These are phyloP conservation scores for Anhinga anhinga DNA, from an alignment of 2,113 vertebrate genomes.

Conservation along the genomic window DNA sequence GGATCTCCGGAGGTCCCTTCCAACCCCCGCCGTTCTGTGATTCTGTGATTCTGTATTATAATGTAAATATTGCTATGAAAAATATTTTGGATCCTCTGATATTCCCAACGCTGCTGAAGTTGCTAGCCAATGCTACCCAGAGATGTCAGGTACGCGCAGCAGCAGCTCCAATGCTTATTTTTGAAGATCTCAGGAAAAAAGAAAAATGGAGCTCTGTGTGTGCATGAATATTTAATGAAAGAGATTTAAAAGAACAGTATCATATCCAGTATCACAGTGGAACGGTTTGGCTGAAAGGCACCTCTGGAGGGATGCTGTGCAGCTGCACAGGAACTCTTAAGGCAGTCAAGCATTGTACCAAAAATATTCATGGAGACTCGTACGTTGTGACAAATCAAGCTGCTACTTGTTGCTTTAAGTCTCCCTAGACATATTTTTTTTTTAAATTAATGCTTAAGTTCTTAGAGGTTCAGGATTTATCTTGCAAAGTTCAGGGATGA, in stretches of 20 bases:
- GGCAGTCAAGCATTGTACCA: neutral
- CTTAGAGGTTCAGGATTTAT: neutral
- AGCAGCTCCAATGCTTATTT: neutral
- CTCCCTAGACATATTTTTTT: neutral
- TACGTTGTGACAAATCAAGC: neutral
- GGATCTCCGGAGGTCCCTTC: no score
- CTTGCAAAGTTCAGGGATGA: neutral
- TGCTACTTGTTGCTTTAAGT: neutral
- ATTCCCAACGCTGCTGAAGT: neutral
- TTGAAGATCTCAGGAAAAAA: neutral
- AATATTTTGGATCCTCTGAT: neutral
- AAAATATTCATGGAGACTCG: neutral
- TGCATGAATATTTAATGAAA: neutral
- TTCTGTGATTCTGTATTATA: no score
- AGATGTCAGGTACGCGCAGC: fast-evolving
- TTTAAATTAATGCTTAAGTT: neutral
- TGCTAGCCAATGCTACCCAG: neutral
- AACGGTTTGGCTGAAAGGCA: neutral
- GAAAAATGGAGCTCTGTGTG: neutral
- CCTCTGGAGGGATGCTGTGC: neutral
- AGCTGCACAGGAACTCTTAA: neutral
- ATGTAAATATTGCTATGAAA: neutral
- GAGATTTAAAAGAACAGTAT: neutral
- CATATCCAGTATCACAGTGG: neutral
- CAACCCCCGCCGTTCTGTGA: no score